These are phyloP conservation scores for Rugalucina vietnamica DNA, from an alignment of 2,888 invertebrate genomes.

Conservation along the genomic window DNA sequence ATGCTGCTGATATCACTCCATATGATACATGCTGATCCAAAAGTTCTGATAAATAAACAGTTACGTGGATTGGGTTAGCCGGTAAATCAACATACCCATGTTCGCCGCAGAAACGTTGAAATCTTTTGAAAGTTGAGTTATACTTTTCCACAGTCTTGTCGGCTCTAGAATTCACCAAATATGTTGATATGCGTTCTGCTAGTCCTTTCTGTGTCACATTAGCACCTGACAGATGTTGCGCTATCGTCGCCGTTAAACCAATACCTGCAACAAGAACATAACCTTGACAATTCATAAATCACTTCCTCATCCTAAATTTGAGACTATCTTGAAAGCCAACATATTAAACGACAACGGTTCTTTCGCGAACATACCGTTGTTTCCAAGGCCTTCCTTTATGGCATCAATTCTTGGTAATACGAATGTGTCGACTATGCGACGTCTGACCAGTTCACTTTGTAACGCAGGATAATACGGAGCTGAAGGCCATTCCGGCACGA, in stretches of 20 bases:
- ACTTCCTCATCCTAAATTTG: too few species aligned
- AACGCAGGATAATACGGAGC: conserved; percentile 12
- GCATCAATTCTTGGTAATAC: background rate
- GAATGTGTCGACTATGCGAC: background rate
- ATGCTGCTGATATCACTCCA: background rate
- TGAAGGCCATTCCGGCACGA: conserved; percentile 13
- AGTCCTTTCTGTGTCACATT: background rate
- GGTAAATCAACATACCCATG: conserved; percentile 21
- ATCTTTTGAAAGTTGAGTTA: conserved; percentile 35
- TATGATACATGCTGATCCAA: background rate
- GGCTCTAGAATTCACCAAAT: conserved; percentile 28
- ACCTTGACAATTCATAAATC: too few species aligned
- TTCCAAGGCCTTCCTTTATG: background rate
- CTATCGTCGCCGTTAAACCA: conserved; percentile 1
- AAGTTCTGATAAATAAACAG: conserved; percentile 35
- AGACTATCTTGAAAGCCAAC: conserved; percentile 12
- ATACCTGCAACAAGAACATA: conserved; percentile 28
- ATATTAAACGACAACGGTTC: background rate
- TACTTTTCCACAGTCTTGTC: conserved; percentile 34
- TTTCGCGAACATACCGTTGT: background rate
- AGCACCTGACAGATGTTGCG: background rate
- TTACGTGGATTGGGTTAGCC: conserved; percentile 33
- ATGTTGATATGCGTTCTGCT: background rate
- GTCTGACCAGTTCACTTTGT: background rate
- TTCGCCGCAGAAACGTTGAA: conserved; percentile 29